Base-by-base conservation (phyloP, 2,113 vertebrate species). In the Geococcyx californianus region DNA sequence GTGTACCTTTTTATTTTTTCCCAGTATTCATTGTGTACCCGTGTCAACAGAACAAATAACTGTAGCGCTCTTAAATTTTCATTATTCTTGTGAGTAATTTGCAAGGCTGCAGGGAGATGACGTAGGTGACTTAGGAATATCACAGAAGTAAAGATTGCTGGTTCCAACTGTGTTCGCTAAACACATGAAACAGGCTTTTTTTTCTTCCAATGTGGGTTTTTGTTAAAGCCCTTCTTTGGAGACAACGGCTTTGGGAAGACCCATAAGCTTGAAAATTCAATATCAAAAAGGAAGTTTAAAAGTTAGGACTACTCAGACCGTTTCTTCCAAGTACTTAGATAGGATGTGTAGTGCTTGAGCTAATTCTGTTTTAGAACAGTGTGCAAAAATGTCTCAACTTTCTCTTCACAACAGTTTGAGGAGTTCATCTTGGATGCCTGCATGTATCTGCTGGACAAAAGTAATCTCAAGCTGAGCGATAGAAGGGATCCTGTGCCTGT, bases 401-500 rank as follows among this genome's bases (percentile, higher is more conserved):
- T 84, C 60, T 68, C 42, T 24, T 58, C 38, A 31, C 85, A 90
- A 90, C 74, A 98, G 98, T 97, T 97, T 94, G 98, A 98, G 86
- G 93, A 96, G 17, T 62, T 62, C 0, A 0, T 98, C 60, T 79
- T 98, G 93, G 97, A 97, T 0, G 89, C 95, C 77, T 98, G 97
- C 91, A 89, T 98, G 66, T 93, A 87, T 68, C 95, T 98, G 59
- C 84, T 98, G 83, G 86, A 93, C 15, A 91, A 96, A 66, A 96
- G 95, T 81, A 55, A 58, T 3, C 94, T 95, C 47, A 97, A 90
- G 69, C 62, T 77, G 29, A 17, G 4, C 28, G 21, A 47, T 0
- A 96, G 89, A 77, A 95, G 87, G 49, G 56, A 97, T 75, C 96
- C 98, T 3, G 80, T 94, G 20, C 3, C 17, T 34, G 95, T 98